Percentiles rank a stretch among this genome's conserved stretches.
phyloP scores from a whole-genome alignment of 92 coral and sea anemone species.

The Zoanthus gigantus region DNA sequence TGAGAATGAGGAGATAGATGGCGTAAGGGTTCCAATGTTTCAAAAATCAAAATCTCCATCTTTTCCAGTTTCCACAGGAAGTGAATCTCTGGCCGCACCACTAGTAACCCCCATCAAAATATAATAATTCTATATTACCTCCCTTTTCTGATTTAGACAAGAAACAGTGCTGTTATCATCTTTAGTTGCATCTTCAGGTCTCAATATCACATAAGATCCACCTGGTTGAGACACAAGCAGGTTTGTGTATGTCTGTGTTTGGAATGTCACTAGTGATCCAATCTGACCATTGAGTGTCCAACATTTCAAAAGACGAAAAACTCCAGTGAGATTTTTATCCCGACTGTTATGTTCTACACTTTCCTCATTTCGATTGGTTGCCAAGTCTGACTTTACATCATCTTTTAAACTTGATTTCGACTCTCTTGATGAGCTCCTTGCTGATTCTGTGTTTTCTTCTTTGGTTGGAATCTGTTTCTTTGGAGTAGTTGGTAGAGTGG shows the following conservation, averaged over 20 bases:
- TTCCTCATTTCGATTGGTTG: not conserved
- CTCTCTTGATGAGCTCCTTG: conserved; percentile 18
- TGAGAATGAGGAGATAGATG: too few species aligned
- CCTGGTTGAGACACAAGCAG: conserved; percentile 97
- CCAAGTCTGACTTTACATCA: not conserved
- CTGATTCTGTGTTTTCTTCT: conserved; percentile 15
- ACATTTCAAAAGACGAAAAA: conserved; percentile 62
- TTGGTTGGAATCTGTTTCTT: conserved; percentile 27
- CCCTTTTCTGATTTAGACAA: not conserved
- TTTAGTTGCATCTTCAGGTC: conserved; percentile 62
- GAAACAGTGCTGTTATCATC: conserved; percentile 26
- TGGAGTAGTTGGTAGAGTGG: not conserved
- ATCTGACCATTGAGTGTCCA: conserved; percentile 90
- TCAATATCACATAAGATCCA: conserved; percentile 78
- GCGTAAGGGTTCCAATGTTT: too few species aligned
- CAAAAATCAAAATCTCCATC: too few species aligned
- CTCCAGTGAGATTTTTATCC: not conserved
- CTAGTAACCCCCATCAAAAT: too few species aligned
- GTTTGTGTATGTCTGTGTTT: conserved; percentile 65
- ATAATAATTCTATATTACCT: not conserved
- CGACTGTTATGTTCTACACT: not conserved
- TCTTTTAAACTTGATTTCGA: conserved; percentile 8
- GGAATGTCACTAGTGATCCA: conserved; percentile 78
- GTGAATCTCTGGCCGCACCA: too few species aligned
- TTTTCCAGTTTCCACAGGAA: too few species aligned